A percentile compares a stretch with the other conserved stretches of the same genome.
Evolutionary conservation across 2,888 invertebrate species (phyloP).

Genomic region (Drosophila cognata): DNA sequence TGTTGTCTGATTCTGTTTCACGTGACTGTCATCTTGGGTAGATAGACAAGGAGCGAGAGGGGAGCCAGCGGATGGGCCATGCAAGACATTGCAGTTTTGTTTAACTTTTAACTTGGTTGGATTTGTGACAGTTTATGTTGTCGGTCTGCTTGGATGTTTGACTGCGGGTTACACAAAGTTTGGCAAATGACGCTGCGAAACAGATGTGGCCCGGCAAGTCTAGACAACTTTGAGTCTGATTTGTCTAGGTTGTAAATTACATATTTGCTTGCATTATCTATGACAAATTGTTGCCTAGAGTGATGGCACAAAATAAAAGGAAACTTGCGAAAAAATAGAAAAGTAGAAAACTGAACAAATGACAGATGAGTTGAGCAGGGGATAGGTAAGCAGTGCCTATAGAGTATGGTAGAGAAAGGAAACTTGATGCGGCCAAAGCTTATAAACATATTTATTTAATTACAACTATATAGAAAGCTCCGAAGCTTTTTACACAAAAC

Average conservation of each 20-base stretch:
- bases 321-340: background rate
- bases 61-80: slow-evolving; percentile 3
- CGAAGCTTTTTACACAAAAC: background rate
- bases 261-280: slow-evolving; percentile 62
- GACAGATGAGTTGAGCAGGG: background rate
- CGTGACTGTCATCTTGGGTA: slow-evolving; percentile 47
- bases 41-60: background rate
- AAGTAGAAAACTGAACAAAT: background rate
- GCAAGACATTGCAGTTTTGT: slow-evolving; percentile 62
- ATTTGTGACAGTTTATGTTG: slow-evolving; percentile 67
- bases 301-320: background rate
- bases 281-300: slow-evolving; percentile 53
- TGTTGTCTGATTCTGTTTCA: slow-evolving; percentile 32
- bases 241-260: slow-evolving; percentile 55
- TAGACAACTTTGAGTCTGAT: slow-evolving; percentile 59
- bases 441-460: background rate
- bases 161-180: slow-evolving; percentile 30
- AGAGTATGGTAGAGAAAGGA: background rate
- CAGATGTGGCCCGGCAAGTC: slow-evolving; percentile 54
- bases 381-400: background rate
- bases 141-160: slow-evolving; percentile 23
- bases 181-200: slow-evolving; percentile 52
- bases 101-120: slow-evolving; percentile 71
- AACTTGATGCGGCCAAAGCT: background rate
- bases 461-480: background rate